Evolutionary conservation across 2,797 vertebrate genomes (phyloP), one percentile per base, ranked within the genome.

Genomic region (Premnoplex brunnescens): DNA sequence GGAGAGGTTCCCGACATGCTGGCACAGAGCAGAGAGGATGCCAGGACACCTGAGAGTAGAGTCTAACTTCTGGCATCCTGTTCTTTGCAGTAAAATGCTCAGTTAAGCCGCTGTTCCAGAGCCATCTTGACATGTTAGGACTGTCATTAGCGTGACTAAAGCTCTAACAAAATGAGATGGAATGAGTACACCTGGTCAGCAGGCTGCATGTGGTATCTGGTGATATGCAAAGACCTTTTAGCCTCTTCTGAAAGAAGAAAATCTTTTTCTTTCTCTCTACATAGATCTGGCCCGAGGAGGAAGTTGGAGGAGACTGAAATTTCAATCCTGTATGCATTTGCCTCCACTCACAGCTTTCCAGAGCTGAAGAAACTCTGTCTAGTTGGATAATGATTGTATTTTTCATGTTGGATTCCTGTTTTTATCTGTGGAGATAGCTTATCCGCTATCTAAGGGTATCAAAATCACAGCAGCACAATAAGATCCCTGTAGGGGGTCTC

Each of bases 131-230:
- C 95, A 96, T 34, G 62, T 85, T 91, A 88, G 37, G 28, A 71
- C 26, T 81, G 72, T 68, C 92, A 89, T 93, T 89, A 89, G 59
- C 3, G 0, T 81, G 91, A 94, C 88, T 95, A 94, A 87, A 92
- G 56, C 49, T 72, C 49, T 92, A 90, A 90, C 5, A 1, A 92
- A 94, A 91, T 37, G 24, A 83, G 46, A 71, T 7, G 0, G 67
- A 80, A 91, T 36, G 58, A 91, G 80, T 13, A 85, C 91, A 88
- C 43, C 75, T 63, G 75, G 84, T 85, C 86, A 91, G 78, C 58
- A n/a, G 43, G 68, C 66, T 1, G 3, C 78, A 66, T 3, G 12
- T 93, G 36, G 39, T 43, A 68, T 18, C 66, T 58, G 49, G 48
- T 58, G 39, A 69, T 80, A 75, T 7, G 17, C 27, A 91, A 93